Evolutionary conservation across 2,797 vertebrate genomes (phyloP).

Genomic region (Nothura maculosa): DNA sequence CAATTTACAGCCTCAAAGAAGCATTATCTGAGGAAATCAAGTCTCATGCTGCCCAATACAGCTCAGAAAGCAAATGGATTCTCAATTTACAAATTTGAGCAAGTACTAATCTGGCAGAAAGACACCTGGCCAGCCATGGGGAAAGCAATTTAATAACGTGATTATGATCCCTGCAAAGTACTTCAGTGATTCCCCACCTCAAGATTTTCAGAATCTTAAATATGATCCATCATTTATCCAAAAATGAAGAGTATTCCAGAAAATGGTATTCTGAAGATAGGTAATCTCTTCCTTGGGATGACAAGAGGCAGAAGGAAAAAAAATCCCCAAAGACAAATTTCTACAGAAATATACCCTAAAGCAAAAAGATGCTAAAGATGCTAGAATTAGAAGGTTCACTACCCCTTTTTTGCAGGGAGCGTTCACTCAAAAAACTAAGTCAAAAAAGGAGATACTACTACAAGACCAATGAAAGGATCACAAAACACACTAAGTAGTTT

Average conservation of each 20-base stretch:
- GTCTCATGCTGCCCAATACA: not conserved
- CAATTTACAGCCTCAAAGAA: not conserved
- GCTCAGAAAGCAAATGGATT: not conserved
- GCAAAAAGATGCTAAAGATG: not conserved
- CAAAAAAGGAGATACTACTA: not conserved
- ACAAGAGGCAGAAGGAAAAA: not conserved
- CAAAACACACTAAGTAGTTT: not conserved
- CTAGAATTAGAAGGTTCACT: not conserved
- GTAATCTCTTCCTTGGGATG: not conserved
- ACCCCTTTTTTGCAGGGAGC: not conserved
- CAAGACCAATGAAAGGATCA: not conserved
- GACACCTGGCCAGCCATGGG: not conserved
- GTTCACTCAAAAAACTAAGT: not conserved
- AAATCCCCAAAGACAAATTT: not conserved
- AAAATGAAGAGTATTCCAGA: not conserved
- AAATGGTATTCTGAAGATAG: not conserved
- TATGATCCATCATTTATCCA: not conserved
- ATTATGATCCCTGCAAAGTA: not conserved
- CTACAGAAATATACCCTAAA: not conserved
- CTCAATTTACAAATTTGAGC: not conserved
- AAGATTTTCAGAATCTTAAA: not conserved
- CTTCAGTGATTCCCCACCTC: not conserved
- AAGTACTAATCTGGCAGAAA: not conserved
- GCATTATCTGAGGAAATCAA: not conserved
- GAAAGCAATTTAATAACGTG: not conserved